phyloP scores from a whole-genome alignment of 1,140 invertebrate genomes.

The Drosophila busckii region DNA sequence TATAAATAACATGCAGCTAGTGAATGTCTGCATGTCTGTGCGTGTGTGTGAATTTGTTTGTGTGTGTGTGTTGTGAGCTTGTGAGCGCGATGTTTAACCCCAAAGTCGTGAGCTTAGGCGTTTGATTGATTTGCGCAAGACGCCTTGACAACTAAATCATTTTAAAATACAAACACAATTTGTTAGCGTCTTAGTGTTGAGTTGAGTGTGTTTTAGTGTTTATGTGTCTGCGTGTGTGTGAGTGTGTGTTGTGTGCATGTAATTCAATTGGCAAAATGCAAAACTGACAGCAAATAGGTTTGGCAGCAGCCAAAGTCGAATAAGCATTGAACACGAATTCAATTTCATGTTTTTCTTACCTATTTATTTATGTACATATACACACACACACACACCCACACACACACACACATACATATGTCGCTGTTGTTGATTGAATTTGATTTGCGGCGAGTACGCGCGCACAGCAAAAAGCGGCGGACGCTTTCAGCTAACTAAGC shows the following conservation, averaged over 20 bases:
- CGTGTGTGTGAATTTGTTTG: slow-evolving; percentile 5
- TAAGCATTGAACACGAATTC: slow-evolving; percentile 45
- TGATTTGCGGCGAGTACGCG: slow-evolving; percentile 35
- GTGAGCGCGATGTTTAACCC: slow-evolving; percentile 12
- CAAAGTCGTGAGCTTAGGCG: slow-evolving; percentile 24
- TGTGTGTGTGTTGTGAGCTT: not conserved
- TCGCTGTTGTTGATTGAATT: slow-evolving; percentile 52
- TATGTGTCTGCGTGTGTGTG: not conserved
- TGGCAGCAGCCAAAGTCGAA: slow-evolving; percentile 16
- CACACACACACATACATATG: not conserved
- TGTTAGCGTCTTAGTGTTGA: slow-evolving; percentile 2
- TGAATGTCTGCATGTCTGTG: not conserved
- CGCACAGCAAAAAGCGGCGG: slow-evolving; percentile 30
- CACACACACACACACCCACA: not conserved
- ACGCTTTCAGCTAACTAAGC: slow-evolving; percentile 21
- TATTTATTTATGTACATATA: slow-evolving; percentile 19
- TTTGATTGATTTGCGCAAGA: slow-evolving; percentile 50
- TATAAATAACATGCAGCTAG: not conserved
- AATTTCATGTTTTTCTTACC: slow-evolving; percentile 54
- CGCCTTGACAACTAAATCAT: slow-evolving; percentile 56
- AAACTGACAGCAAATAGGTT: slow-evolving; percentile 40
- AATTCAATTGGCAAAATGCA: slow-evolving; percentile 51
- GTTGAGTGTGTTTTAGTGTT: not conserved
- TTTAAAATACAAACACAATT: slow-evolving; percentile 44
- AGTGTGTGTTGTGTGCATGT: slow-evolving; percentile 11